Evolutionary conservation across 2,113 vertebrate species (phyloP).

Genomic region (Nothocercus nigrocapillus): DNA sequence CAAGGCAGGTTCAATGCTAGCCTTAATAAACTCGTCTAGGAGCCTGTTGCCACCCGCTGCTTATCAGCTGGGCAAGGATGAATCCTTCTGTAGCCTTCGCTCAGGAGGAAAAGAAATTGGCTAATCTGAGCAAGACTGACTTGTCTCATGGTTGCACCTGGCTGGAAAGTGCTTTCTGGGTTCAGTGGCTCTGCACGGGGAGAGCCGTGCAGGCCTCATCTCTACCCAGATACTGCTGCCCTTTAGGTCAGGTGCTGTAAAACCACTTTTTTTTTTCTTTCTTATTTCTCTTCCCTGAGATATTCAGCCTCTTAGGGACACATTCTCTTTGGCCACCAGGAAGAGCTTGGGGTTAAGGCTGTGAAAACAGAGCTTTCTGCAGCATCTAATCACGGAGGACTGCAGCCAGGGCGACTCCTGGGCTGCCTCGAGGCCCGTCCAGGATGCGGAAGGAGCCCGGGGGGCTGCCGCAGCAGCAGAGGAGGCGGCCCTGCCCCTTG

Average conservation of each 20-base stretch:
- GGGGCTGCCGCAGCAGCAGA: fast-evolving
- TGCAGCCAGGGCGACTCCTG: too few species aligned
- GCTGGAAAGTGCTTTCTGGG: background rate
- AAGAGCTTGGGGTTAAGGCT: background rate
- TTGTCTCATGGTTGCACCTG: fast-evolving
- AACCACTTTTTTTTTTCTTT: background rate
- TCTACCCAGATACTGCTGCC: background rate
- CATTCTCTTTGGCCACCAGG: background rate
- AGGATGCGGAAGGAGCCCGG: background rate
- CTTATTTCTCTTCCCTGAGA: too few species aligned
- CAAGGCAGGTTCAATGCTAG: background rate
- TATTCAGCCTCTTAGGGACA: background rate
- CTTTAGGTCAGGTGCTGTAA: too few species aligned
- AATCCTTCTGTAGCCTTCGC: background rate
- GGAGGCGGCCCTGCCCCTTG: background rate
- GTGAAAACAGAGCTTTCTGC: background rate
- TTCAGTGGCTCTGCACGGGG: background rate
- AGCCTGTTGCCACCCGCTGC: too few species aligned
- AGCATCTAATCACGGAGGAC: background rate
- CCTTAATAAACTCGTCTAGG: background rate
- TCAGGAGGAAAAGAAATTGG: background rate
- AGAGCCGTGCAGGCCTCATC: background rate
- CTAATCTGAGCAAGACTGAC: background rate
- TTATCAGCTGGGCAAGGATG: fast-evolving
- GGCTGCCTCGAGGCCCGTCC: too few species aligned